Evolutionary conservation across 1,140 invertebrate species (phyloP).

Genomic region (Piezodorus guildinii): DNA sequence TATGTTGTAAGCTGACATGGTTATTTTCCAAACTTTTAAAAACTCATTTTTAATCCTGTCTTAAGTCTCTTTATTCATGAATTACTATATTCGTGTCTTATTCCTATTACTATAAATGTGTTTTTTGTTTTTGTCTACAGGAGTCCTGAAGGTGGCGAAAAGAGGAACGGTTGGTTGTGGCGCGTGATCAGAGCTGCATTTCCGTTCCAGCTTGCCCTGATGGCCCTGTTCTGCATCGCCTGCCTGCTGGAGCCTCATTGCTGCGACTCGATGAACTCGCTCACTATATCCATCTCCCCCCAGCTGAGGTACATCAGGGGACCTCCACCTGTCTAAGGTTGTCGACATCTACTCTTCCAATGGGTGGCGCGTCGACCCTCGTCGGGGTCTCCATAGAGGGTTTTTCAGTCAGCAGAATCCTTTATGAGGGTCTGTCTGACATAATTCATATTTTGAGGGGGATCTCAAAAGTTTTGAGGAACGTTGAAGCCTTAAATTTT

Average conservation of each 20-base stretch:
- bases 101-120: too few species aligned
- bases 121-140: not conserved
- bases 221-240: slow-evolving; percentile 66
- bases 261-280: slow-evolving; percentile 73
- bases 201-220: slow-evolving; percentile 68
- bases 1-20: too few species aligned
- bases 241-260: slow-evolving; percentile 71
- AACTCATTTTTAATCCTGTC: too few species aligned
- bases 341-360: not conserved
- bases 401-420: not conserved
- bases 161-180: slow-evolving; percentile 49
- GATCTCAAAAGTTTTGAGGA: too few species aligned
- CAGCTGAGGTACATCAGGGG: slow-evolving; percentile 74
- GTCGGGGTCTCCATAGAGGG: not conserved
- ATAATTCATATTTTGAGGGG: too few species aligned
- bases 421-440: too few species aligned
- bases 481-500: too few species aligned
- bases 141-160: slow-evolving; percentile 1
- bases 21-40: too few species aligned
- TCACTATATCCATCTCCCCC: slow-evolving; percentile 67
- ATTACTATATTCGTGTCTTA: too few species aligned
- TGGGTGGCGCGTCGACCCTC: not conserved
- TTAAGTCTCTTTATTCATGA: too few species aligned
- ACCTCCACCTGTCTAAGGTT: slow-evolving; percentile 64
- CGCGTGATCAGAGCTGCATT: slow-evolving; percentile 61